Percentiles rank a stretch among this genome's conserved stretches.
phyloP scores from a whole-genome alignment of 2,797 vertebrate genomes.

The Gymnoscopelus microlampas region DNA sequence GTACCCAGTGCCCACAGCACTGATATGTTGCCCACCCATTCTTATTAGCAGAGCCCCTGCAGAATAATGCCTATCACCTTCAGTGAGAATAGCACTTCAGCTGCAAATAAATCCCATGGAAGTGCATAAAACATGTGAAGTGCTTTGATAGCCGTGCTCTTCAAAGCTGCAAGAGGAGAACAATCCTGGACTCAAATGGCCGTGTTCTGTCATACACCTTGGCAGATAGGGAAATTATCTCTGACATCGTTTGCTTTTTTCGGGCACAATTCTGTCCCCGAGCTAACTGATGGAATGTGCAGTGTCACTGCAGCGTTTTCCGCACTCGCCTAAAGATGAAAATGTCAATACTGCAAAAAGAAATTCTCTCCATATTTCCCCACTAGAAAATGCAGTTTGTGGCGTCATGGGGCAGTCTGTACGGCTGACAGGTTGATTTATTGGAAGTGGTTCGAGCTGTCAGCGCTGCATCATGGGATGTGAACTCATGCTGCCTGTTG shows the following conservation, averaged over 20 bases:
- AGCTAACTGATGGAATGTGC: constrained; percentile 38
- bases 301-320: constrained; percentile 56
- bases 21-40: constrained; percentile 30
- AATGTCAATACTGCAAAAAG: constrained; percentile 52
- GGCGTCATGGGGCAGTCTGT: constrained; percentile 36
- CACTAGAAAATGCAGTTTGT: constrained; percentile 31
- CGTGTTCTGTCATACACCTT: constrained; percentile 6
- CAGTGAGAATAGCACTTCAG: constrained; percentile 18
- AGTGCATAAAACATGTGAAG: constrained; percentile 28
- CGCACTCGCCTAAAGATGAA: constrained; percentile 39
- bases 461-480: constrained; percentile 16
- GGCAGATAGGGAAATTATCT: constrained; percentile 32
- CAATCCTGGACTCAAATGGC: constrained; percentile 10
- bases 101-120: constrained; percentile 4
- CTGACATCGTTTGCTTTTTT: constrained; percentile 50
- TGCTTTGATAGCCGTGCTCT: not conserved
- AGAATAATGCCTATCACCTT: constrained; percentile 1
- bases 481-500: constrained; percentile 24
- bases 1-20: constrained; percentile 21
- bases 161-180: not conserved
- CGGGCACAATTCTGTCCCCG: constrained; percentile 27
- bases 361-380: constrained; percentile 15
- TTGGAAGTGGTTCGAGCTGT: constrained; percentile 30
- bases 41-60: constrained; percentile 30
- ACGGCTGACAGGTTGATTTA: constrained; percentile 49